A percentile compares a stretch with the other conserved stretches of the same genome.
phyloP scores from a whole-genome alignment of 2,113 vertebrate species.

The Cyphomyrus plagiostoma region DNA sequence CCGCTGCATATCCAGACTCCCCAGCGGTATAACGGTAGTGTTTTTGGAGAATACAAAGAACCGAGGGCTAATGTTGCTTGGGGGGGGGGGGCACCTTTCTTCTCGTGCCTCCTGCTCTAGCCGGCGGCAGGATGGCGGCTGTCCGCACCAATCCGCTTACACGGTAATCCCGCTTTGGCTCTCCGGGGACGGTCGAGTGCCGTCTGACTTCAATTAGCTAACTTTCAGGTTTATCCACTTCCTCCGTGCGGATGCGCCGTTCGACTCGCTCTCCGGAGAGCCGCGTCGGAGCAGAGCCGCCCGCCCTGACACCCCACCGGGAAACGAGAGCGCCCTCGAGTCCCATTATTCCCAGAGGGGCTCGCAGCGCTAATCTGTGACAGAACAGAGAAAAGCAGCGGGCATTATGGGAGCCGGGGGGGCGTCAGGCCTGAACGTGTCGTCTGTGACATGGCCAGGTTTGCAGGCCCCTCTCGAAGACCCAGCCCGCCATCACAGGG shows the following conservation, averaged over 20 bases:
- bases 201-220: constrained; percentile 1
- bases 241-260: not conserved
- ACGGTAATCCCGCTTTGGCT: not conserved
- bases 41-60: not conserved
- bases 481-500: not conserved
- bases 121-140: not conserved
- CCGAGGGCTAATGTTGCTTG: not conserved
- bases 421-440: not conserved
- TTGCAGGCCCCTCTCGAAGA: not conserved
- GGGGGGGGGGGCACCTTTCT: not conserved
- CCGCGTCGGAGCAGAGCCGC: not conserved
- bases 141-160: not conserved
- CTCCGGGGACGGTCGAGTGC: not conserved
- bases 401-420: not conserved
- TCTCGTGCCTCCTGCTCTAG: not conserved
- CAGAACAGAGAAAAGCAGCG: not conserved
- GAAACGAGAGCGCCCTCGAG: not conserved
- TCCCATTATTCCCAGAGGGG: not conserved
- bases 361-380: not conserved
- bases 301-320: not conserved
- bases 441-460: not conserved
- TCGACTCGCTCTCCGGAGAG: not conserved
- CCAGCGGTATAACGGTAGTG: not conserved
- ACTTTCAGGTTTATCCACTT: constrained; percentile 1
- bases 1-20: not conserved